Percentiles rank a stretch among this genome's conserved stretches.
Conservation (phyloP, 2,113 vertebrate genomes). For the Cephalopholis sonnerati region DNA sequence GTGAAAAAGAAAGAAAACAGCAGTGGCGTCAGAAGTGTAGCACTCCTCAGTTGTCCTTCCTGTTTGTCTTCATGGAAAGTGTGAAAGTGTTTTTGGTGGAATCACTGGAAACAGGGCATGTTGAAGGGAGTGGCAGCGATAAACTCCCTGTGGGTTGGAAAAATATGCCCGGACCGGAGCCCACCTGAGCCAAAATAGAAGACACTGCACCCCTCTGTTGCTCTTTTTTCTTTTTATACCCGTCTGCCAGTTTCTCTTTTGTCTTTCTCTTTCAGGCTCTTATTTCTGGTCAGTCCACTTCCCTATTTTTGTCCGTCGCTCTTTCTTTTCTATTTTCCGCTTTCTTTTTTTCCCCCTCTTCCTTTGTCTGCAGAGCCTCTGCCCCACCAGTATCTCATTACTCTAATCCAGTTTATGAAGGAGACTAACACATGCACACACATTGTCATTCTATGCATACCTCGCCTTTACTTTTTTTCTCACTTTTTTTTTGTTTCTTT, state of each 20-base stretch:
- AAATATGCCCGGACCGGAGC: conserved; percentile 55
- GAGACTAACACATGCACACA: conserved; percentile 34
- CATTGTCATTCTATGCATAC: conserved; percentile 1
- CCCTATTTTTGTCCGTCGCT: conserved; percentile 39
- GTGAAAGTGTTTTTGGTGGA: conserved; percentile 38
- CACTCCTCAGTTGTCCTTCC: not conserved
- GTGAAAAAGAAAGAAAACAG: conserved; percentile 24
- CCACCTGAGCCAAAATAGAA: conserved; percentile 54
- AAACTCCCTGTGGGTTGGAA: conserved; percentile 60
- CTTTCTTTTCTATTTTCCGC: conserved; percentile 19
- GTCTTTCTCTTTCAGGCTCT: conserved; percentile 33
- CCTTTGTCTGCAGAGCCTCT: conserved; percentile 49
- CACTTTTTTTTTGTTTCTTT: not conserved
- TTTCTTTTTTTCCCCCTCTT: conserved; percentile 14
- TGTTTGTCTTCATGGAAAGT: conserved; percentile 49
- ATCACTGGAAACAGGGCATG: conserved; percentile 59
- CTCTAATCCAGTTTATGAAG: conserved; percentile 64
- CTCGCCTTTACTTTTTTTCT: not conserved
- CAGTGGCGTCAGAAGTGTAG: not conserved
- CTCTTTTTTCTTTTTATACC: not conserved
- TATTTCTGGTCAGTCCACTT: conserved; percentile 48
- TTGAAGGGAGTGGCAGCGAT: conserved; percentile 58
- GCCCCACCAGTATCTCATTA: conserved; percentile 68
- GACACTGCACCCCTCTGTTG: conserved; percentile 33
- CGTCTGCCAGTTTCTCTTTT: conserved; percentile 34